phyloP scores from a whole-genome alignment of 2,797 vertebrate species.

The Oophaga sylvatica region DNA sequence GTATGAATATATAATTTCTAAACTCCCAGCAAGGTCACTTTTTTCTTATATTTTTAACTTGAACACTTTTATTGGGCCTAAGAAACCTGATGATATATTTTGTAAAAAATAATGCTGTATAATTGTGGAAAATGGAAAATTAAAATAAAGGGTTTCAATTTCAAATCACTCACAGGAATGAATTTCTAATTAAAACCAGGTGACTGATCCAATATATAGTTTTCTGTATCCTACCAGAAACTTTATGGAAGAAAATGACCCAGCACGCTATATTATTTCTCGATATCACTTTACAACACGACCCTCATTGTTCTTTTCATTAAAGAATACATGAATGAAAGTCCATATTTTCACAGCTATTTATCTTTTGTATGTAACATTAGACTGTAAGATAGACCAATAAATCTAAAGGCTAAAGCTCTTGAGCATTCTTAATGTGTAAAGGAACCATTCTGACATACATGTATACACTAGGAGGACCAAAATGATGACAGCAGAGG shows the following conservation, averaged over 20 bases:
- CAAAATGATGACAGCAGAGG: conserved; percentile 38
- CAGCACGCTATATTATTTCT: conserved; percentile 16
- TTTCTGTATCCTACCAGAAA: neutral
- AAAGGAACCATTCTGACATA: conserved; percentile 17
- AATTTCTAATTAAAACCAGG: conserved; percentile 46
- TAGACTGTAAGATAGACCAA: conserved; percentile 42
- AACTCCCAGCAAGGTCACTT: conserved; percentile 60
- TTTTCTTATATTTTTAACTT: conserved; percentile 87
- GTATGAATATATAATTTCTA: conserved; percentile 9
- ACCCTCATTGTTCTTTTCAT: conserved; percentile 41
- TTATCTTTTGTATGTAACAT: conserved; percentile 55
- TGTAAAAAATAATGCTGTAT: conserved; percentile 92
- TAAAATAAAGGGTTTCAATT: conserved; percentile 98
- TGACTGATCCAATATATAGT: neutral
- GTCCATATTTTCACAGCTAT: conserved; percentile 48
- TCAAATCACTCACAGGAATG: conserved; percentile 70
- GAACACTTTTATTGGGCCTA: conserved; percentile 95
- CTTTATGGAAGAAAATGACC: conserved; percentile 31
- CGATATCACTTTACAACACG: conserved; percentile 44
- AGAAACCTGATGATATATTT: conserved; percentile 89
- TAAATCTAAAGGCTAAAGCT: conserved; percentile 47
- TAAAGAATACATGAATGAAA: conserved; percentile 48
- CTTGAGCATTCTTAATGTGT: conserved; percentile 43
- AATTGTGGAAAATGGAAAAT: conserved; percentile 96
- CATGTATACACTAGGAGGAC: conserved; percentile 27